These are phyloP conservation scores for Drosophila ambigua DNA, from an alignment of 1,140 invertebrate genomes.

Conservation along the genomic window DNA sequence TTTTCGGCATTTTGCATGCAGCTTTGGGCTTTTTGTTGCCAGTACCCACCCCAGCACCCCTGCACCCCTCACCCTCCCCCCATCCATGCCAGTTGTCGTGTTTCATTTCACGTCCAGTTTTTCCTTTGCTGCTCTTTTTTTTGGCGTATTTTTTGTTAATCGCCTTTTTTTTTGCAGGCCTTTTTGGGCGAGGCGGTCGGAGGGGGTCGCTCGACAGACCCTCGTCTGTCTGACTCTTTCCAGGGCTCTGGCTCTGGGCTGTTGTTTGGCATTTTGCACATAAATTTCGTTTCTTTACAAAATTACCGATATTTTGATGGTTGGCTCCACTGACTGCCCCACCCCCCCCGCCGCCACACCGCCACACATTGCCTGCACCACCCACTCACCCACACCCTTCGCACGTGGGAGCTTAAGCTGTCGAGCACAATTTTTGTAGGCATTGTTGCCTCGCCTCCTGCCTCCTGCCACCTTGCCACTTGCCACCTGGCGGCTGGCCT, in stretches of 20 bases:
- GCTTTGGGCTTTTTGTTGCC: constrained; percentile 26
- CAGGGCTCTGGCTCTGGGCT: constrained; percentile 9
- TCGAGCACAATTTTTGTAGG: constrained; percentile 56
- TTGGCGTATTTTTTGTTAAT: constrained; percentile 20
- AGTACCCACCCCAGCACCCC: background rate
- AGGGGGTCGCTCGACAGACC: background rate
- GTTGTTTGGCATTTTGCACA: constrained; percentile 55
- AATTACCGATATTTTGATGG: constrained; percentile 67
- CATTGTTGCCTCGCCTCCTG: background rate
- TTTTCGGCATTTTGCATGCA: constrained; percentile 58
- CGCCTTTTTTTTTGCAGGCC: constrained; percentile 8
- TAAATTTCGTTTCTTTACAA: constrained; percentile 74
- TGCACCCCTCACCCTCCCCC: background rate
- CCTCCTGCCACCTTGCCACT: too few relatives aligned
- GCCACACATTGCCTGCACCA: background rate
- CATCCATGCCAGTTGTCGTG: constrained; percentile 21
- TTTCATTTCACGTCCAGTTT: constrained; percentile 27
- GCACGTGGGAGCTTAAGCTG: constrained; percentile 41
- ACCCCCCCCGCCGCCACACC: background rate
- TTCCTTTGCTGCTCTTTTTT: constrained; percentile 4
- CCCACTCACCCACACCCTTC: background rate
- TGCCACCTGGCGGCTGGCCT: constrained; percentile 6
- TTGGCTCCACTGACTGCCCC: too few relatives aligned
- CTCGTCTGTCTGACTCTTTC: constrained; percentile 71
- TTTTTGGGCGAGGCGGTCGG: constrained; percentile 21